Evolutionary conservation across 2,888 invertebrate species (phyloP).

Genomic region (Andricus curvator): DNA sequence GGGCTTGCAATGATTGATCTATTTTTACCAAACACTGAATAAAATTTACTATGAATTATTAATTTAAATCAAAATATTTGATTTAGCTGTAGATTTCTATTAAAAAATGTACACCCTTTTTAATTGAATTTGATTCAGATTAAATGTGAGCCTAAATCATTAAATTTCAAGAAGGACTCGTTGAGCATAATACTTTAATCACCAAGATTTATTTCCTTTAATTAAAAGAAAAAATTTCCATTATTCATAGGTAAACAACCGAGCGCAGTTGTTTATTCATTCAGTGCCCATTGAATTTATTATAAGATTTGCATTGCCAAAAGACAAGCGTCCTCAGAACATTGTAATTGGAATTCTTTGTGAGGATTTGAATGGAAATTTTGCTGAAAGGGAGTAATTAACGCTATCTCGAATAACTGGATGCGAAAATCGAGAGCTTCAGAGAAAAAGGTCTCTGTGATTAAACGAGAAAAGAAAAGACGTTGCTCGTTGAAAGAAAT

Average conservation of each 20-base stretch:
- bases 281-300: constrained; percentile 12
- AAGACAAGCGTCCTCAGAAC: constrained; percentile 7
- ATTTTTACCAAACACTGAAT: too few relatives aligned
- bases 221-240: constrained; percentile 12
- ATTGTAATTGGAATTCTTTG: constrained; percentile 28
- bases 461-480: constrained; percentile 1
- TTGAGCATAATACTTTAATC: neutral
- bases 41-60: too few relatives aligned
- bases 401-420: constrained; percentile 22
- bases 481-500: constrained; percentile 1
- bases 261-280: neutral
- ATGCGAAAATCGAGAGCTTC: constrained; percentile 12
- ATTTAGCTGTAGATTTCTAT: too few relatives aligned
- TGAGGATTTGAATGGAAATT: constrained; percentile 26
- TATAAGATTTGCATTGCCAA: constrained; percentile 7
- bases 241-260: constrained; percentile 5
- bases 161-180: too few relatives aligned
- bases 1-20: neutral
- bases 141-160: too few relatives aligned
- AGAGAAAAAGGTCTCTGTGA: neutral
- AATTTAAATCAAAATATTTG: too few relatives aligned
- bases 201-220: neutral
- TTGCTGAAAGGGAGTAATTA: constrained; percentile 32
- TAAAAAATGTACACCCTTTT: too few relatives aligned
- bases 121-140: too few relatives aligned